phyloP scores from a whole-genome alignment of 2,888 invertebrate genomes.

The Blomia tropicalis region DNA sequence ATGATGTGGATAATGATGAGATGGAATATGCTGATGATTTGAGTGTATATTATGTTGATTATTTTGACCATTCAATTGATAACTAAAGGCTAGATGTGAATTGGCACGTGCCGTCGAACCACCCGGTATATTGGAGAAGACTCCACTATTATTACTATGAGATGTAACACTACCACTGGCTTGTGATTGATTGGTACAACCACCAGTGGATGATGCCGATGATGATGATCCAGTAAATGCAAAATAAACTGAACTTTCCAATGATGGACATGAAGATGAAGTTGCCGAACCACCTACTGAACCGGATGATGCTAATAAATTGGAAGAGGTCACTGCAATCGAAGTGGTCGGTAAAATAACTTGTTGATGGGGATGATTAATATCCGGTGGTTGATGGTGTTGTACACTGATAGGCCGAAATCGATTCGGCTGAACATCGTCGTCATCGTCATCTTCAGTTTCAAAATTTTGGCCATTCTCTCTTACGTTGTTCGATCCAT shows the following conservation, averaged over 20 bases:
- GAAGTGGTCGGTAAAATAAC: too few species aligned
- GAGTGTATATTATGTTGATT: too few species aligned
- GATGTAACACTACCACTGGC: too few species aligned
- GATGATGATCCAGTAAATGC: too few species aligned
- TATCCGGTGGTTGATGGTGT: not conserved
- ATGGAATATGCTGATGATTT: too few species aligned
- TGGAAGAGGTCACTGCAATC: not conserved
- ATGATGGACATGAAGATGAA: constrained; percentile 13
- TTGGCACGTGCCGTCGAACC: too few species aligned
- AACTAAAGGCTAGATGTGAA: too few species aligned
- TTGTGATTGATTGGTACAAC: too few species aligned
- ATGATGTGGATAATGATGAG: not conserved
- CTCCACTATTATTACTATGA: too few species aligned
- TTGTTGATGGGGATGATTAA: not conserved
- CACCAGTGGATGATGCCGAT: not conserved
- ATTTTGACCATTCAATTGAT: too few species aligned
- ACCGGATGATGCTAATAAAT: not conserved
- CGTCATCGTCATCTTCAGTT: not conserved
- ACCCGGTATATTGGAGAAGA: too few species aligned
- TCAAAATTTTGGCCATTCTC: not conserved
- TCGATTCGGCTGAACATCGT: not conserved
- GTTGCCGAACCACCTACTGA: not conserved
- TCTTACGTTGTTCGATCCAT: not conserved
- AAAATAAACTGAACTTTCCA: not conserved
- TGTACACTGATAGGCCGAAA: not conserved